phyloP scores from a whole-genome alignment of 2,888 invertebrate species.

The Craniophora ligustri region DNA sequence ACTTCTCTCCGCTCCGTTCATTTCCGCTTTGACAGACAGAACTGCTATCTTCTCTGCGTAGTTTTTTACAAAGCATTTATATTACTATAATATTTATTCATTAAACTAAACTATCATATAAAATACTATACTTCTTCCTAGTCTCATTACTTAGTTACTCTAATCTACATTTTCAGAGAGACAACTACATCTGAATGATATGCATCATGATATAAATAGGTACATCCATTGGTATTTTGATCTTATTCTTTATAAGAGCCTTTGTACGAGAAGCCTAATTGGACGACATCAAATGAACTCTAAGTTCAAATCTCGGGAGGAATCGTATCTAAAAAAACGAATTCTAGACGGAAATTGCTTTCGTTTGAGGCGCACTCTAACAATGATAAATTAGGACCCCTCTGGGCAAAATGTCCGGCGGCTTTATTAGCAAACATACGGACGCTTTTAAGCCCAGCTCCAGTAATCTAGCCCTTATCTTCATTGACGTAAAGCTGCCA shows the following conservation, averaged over 20 bases:
- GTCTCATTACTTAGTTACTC: no score
- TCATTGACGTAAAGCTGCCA: constrained; percentile 62
- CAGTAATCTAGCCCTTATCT: constrained; percentile 69
- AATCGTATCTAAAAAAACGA: constrained; percentile 69
- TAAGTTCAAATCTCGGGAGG: constrained; percentile 64
- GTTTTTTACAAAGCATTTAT: constrained; percentile 17
- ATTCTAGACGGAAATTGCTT: constrained; percentile 79
- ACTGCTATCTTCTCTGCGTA: constrained; percentile 24
- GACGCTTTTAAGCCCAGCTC: constrained; percentile 66
- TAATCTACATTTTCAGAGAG: no score
- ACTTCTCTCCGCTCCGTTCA: constrained; percentile 43
- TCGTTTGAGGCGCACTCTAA: constrained; percentile 77
- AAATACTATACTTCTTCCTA: no score
- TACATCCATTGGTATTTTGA: constrained; percentile 29
- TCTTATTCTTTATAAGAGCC: constrained; percentile 43
- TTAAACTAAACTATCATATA: no score
- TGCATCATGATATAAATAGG: constrained; percentile 1
- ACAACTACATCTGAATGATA: background rate
- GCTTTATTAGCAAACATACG: constrained; percentile 81
- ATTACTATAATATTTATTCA: no score
- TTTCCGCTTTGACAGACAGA: constrained; percentile 50
- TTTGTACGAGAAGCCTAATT: constrained; percentile 63
- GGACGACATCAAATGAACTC: constrained; percentile 68
- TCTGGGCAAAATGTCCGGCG: constrained; percentile 73
- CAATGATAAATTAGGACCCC: constrained; percentile 83